Conservation (phyloP, 2,797 vertebrate genomes). For the Myotis planiceps region DNA sequence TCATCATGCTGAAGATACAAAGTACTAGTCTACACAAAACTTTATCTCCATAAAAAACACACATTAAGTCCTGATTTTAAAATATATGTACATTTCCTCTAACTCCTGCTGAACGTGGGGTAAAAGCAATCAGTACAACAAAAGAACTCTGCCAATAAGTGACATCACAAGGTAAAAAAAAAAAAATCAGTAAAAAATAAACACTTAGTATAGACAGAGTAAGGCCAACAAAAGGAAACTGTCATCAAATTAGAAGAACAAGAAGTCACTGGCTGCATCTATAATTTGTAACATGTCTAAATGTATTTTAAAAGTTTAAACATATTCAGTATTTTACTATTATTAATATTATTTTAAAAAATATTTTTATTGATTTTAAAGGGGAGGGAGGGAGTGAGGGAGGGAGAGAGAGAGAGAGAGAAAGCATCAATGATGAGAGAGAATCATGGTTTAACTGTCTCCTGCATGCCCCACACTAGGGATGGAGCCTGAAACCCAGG, state of each 20-base stretch:
- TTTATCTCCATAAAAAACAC: neutral
- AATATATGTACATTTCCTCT: neutral
- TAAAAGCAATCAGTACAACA: conserved; percentile 5
- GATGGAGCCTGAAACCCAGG: no score
- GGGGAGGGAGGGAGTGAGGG: no score
- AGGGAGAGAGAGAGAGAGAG: no score
- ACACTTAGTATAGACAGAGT: neutral
- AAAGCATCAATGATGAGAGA: no score
- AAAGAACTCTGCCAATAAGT: neutral
- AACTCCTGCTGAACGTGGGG: neutral
- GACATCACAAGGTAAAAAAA: neutral
- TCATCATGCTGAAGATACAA: neutral
- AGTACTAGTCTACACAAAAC: neutral
- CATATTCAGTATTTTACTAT: neutral
- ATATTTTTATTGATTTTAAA: neutral
- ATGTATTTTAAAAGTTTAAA: neutral
- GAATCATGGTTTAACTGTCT: no score
- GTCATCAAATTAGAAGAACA: neutral
- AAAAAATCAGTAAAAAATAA: neutral
- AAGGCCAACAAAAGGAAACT: neutral
- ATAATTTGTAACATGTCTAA: neutral
- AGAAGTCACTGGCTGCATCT: neutral
- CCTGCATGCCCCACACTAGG: no score
- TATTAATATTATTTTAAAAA: neutral
- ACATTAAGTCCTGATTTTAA: neutral